Evolutionary conservation across 2,888 invertebrate genomes (phyloP).

Genomic region (Nowickia ferox): DNA sequence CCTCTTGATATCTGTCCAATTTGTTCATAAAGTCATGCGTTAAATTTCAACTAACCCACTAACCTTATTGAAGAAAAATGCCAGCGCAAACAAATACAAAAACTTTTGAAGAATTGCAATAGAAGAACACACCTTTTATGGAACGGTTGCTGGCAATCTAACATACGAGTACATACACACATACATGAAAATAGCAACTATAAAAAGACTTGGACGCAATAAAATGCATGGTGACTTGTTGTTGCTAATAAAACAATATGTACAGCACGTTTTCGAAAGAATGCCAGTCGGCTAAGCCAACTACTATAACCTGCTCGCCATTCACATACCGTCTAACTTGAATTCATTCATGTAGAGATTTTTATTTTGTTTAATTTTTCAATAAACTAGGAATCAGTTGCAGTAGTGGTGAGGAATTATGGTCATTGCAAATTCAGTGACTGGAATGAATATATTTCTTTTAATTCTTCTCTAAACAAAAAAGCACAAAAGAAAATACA

Average conservation of each 20-base stretch:
- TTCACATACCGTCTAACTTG: conserved; percentile 9
- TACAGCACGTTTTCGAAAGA: conserved; percentile 47
- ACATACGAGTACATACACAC: no score
- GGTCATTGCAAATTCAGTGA: conserved; percentile 45
- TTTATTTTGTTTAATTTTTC: conserved; percentile 29
- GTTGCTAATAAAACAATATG: conserved; percentile 18
- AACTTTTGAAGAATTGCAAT: conserved; percentile 39
- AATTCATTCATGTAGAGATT: conserved; percentile 48
- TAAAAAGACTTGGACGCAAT: conserved; percentile 32
- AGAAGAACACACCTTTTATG: conserved; percentile 70
- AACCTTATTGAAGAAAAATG: conserved; percentile 58
- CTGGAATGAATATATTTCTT: conserved; percentile 12
- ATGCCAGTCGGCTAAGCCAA: conserved; percentile 35
- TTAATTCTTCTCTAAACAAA: conserved; percentile 6
- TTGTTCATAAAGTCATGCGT: conserved; percentile 71
- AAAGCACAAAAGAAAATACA: neutral
- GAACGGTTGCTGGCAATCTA: conserved; percentile 22
- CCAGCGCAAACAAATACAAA: conserved; percentile 22
- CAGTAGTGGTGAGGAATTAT: neutral
- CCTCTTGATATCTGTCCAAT: conserved; percentile 54
- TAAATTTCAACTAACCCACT: conserved; percentile 69
- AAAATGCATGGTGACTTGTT: conserved; percentile 40
- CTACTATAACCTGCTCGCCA: neutral
- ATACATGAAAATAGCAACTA: neutral
- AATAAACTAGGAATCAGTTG: conserved; percentile 11